Evolutionary conservation across 92 coral and sea anemone genomes (phyloP).

Genomic region (Parazoanthus swiftii): DNA sequence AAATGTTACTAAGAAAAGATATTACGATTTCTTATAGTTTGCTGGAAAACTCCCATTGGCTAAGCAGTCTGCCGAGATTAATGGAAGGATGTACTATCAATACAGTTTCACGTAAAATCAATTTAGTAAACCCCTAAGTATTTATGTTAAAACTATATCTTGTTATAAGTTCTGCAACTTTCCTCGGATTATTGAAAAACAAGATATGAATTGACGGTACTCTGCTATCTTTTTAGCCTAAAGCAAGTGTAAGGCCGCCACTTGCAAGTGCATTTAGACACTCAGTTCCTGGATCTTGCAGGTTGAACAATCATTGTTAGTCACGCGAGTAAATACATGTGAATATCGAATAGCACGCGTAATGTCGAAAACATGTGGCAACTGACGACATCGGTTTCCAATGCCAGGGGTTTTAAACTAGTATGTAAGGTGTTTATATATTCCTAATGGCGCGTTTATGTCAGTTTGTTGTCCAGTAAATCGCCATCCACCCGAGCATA

Average conservation of each 20-base stretch:
- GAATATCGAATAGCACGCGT: not conserved
- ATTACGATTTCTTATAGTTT: not conserved
- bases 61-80: not conserved
- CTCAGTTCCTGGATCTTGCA: too few species aligned
- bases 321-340: not conserved
- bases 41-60: not conserved
- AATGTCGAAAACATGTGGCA: not conserved
- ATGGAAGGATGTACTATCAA: too few species aligned
- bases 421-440: not conserved
- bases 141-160: too few species aligned
- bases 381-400: too few species aligned
- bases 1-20: not conserved
- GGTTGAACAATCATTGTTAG: too few species aligned
- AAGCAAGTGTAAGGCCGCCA: not conserved
- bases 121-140: not conserved
- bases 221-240: not conserved
- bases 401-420: too few species aligned
- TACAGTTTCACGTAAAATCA: too few species aligned
- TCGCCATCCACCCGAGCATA: too few species aligned
- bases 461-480: not conserved
- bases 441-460: not conserved
- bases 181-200: not conserved
- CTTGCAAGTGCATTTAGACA: not conserved
- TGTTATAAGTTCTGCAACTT: too few species aligned
- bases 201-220: too few species aligned